Base-by-base conservation (phyloP, 2,113 vertebrate species). In the Peucedramus taeniatus region DNA sequence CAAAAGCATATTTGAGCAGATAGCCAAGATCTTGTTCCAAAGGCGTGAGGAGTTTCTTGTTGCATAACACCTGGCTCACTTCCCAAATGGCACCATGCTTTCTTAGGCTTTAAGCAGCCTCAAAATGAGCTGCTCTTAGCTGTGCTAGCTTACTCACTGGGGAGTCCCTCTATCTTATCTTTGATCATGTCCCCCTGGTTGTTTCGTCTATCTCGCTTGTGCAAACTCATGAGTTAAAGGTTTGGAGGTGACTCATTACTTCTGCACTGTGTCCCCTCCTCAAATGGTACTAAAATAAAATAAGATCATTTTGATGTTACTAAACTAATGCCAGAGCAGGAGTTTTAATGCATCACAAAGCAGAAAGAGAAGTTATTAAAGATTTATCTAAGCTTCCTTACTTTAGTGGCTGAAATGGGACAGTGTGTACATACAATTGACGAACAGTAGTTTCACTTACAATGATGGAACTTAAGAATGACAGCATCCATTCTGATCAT, bases 21-120 rank as follows among this genome's bases (percentile, higher is more conserved):
- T 92, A 88, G 37, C 72, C 57, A 90, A 57, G 77, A 75, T 88
- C 44, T 61, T 92, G 75, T 90, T 95, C 90, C 90, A 82, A 89
- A 89, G 37, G 37, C 7, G 1, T 79, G 80, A 93, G 83, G 72
- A 74, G 80, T 89, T 93, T 94, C 79, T 90, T 69, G 40, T 92
- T 95, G 81, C 88, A 57, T 95, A 96, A 95, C 61, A 72, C 37
- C 76, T 95, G 94, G 79, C 76, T 90, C 53, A 16, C 53, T 94
- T 93, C 88, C 93, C 80, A 89, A 86, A 80, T 53, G 72, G 91
- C 59, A 91, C 82, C 31, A 31, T 93, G 82, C 71, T 96, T 90
- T 92, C 88, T 44, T 81, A 60, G 85, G 78, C 76, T 93, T 96
- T 95, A 94, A 96, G 92, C 85, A 89, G 64, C 28, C 37, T 92